Percentiles rank a stretch among this genome's conserved stretches.
These are phyloP conservation scores for Chirona hameri DNA, from an alignment of 2,888 invertebrate species.

Conservation along the genomic window DNA sequence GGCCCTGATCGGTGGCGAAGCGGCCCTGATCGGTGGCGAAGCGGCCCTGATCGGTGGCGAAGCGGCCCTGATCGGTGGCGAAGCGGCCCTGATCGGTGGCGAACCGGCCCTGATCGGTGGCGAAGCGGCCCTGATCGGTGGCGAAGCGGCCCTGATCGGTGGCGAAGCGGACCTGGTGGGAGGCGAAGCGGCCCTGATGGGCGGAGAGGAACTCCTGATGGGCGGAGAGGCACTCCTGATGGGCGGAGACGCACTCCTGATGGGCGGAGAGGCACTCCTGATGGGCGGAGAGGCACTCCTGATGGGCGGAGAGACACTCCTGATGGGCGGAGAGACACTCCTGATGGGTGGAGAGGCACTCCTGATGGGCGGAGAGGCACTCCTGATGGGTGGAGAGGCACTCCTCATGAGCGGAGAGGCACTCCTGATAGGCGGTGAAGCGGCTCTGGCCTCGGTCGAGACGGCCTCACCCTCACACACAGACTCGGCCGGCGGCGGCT, in stretches of 20 bases:
- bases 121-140: neutral
- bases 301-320: too few species aligned
- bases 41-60: neutral
- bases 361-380: neutral
- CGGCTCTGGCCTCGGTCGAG: neutral
- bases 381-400: neutral
- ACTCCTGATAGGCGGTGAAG: neutral
- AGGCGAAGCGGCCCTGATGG: neutral
- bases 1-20: too few species aligned
- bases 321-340: neutral
- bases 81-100: neutral
- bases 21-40: too few species aligned
- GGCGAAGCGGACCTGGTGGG: neutral
- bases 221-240: neutral
- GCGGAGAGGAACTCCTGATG: too few species aligned
- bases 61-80: too few species aligned
- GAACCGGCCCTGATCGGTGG: neutral
- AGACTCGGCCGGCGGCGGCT: too few species aligned
- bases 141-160: neutral
- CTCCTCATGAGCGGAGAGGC: neutral
- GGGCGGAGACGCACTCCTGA: too few species aligned
- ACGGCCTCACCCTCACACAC: too few species aligned
- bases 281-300: neutral
- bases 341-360: neutral
- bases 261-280: neutral